A percentile compares a stretch with the other conserved stretches of the same genome.
phyloP scores from a whole-genome alignment of 2,797 vertebrate species.

The Urophycis tenuis region DNA sequence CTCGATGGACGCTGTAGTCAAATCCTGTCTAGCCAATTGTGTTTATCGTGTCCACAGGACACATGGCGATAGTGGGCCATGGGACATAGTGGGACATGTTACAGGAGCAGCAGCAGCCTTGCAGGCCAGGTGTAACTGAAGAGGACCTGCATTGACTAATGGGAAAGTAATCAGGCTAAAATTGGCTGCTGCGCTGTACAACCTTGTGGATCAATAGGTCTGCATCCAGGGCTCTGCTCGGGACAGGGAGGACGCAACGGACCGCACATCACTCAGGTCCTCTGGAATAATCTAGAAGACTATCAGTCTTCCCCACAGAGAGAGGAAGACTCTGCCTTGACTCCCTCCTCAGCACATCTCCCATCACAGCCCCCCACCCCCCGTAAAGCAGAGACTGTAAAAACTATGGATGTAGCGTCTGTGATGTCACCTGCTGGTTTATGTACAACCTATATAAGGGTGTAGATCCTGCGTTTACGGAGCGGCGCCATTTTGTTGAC shows the following conservation, averaged over 20 bases:
- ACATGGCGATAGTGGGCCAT: neutral
- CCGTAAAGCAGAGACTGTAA: neutral
- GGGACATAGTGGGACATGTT: neutral
- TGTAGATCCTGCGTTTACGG: neutral
- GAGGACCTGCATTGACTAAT: neutral
- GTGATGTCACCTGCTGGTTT: neutral
- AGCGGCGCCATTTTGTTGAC: neutral
- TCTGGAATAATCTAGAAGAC: slow-evolving; percentile 1
- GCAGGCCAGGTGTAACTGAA: neutral
- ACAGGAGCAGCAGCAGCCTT: neutral
- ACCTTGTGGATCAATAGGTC: neutral
- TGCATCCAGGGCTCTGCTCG: neutral
- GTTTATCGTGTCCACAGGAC: neutral
- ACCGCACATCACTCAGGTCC: neutral
- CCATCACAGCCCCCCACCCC: neutral
- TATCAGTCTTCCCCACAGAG: neutral
- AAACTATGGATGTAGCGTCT: neutral
- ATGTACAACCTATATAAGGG: neutral
- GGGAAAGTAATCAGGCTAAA: neutral
- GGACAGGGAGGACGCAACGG: neutral
- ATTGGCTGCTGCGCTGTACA: neutral
- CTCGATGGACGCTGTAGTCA: neutral
- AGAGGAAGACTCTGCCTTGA: neutral
- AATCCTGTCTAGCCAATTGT: neutral
- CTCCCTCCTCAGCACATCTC: neutral